Base-by-base conservation (phyloP, 2,888 invertebrate genomes). In the Drosophila incognita region DNA sequence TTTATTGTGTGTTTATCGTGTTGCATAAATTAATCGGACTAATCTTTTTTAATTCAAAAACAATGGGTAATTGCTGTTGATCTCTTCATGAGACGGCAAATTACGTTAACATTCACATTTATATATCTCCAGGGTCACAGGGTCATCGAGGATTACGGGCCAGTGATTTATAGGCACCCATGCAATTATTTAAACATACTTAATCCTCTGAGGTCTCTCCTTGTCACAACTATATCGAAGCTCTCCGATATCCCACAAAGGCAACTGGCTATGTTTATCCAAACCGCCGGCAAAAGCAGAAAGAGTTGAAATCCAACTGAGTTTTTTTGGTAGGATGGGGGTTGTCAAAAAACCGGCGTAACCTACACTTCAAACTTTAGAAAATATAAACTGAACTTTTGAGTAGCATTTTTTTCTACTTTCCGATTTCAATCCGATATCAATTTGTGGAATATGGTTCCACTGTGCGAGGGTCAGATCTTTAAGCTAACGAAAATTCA, bases 401-500 rank as follows among this genome's bases (percentile, higher is more conserved):
- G 8, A 38, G 18, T 10, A 38, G 0, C 0, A 18, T 8, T 18
- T 18, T 38, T 38, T 4, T 8, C 8, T 8, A 8, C 8, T 38
- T 4, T 38, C 10, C 33, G 10, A 10, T 33, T 4, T 33, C 11
- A 33, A 33, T 10, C 2, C 15, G 11, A 33, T 33, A 24, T 24
- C 0, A 24, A 24, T 46, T 24, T 15, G 8, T 4, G 24, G 8
- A 24, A 4, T 13, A 2, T 33, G 1, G 2, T 24, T 49, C 54
- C 90, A 83, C 81, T 78, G 90, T 90, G 62, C 81, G 29, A 1
- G 54, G 7, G 59, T 54, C 10, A 18, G 59, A 60, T 78, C 62
- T 68, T 77, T 63, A 86, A 86, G 69, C 73, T 64, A 71, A 71
- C 77, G 77, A 86, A 83, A 86, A 81, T 86, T 70, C 69, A 72